These are phyloP conservation scores for Poecilia picta DNA, from an alignment of 2,797 vertebrate genomes.

Conservation along the genomic window DNA sequence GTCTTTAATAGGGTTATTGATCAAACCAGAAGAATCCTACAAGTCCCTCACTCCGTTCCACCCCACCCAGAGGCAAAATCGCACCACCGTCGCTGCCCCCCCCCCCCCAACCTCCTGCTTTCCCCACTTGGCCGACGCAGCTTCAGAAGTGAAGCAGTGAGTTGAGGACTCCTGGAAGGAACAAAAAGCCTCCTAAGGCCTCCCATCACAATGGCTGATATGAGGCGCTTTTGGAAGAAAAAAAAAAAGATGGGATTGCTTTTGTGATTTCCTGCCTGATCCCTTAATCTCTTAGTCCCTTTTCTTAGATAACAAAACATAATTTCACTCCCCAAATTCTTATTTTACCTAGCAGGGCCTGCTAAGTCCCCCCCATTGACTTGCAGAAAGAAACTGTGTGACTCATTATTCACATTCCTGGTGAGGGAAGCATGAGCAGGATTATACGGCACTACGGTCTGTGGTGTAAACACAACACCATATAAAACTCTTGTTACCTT, in stretches of 20 bases:
- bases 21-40: slow-evolving; percentile 70
- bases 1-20: slow-evolving; percentile 82
- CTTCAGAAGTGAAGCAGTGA: slow-evolving; percentile 72
- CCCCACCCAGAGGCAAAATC: slow-evolving; percentile 45
- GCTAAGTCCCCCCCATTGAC: slow-evolving; percentile 45
- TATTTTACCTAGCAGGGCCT: slow-evolving; percentile 16
- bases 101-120: not conserved
- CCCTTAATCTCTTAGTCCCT: slow-evolving; percentile 67
- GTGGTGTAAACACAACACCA: slow-evolving; percentile 1
- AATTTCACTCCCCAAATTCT: slow-evolving; percentile 57
- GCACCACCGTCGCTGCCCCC: slow-evolving; percentile 7
- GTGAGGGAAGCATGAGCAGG: slow-evolving; percentile 7
- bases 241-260: slow-evolving; percentile 54
- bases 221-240: slow-evolving; percentile 44
- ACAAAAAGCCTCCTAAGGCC: slow-evolving; percentile 64
- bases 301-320: slow-evolving; percentile 62
- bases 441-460: not conserved
- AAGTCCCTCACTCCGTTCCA: slow-evolving; percentile 52
- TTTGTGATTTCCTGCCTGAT: slow-evolving; percentile 73
- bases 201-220: slow-evolving; percentile 63
- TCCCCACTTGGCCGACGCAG: slow-evolving; percentile 12
- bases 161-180: slow-evolving; percentile 62
- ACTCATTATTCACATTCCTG: slow-evolving; percentile 3
- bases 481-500: not conserved
- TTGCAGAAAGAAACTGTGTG: slow-evolving; percentile 12